Conservation (phyloP, 2,888 invertebrate species). For the Campopleginae sp. region DNA sequence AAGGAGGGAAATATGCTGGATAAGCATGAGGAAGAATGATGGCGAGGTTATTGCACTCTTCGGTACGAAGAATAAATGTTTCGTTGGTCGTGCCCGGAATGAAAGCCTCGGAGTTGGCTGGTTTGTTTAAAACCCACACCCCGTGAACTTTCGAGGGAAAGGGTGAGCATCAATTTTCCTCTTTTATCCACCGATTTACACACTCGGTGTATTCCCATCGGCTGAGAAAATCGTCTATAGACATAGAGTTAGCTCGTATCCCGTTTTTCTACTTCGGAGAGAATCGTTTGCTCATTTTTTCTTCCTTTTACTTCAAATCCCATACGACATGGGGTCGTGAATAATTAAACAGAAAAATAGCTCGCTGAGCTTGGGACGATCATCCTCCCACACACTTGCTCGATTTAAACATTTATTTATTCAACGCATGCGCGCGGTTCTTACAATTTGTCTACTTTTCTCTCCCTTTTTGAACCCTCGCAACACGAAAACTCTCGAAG, state of each 20-base stretch:
- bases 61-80: conserved; percentile 35
- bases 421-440: conserved; percentile 27
- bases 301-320: background rate
- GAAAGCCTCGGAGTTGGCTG: background rate
- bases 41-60: conserved; percentile 62
- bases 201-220: conserved; percentile 11
- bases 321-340: conserved; percentile 5
- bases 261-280: background rate
- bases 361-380: conserved; percentile 4
- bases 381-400: background rate
- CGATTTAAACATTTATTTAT: conserved; percentile 19
- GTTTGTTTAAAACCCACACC: conserved; percentile 20
- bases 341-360: conserved; percentile 52
- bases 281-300: conserved; percentile 9
- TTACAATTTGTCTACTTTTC: conserved; percentile 5
- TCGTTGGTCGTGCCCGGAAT: conserved; percentile 19
- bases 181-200: conserved; percentile 37
- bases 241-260: background rate
- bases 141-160: conserved; percentile 15
- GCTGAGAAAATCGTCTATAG: background rate
- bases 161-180: conserved; percentile 45
- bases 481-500: background rate
- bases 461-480: background rate
- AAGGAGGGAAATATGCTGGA: conserved; percentile 17
- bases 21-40: conserved; percentile 30